Evolutionary conservation across 2,888 invertebrate genomes (phyloP), one percentile per base, ranked within the genome.

Genomic region (Chymomyza caudatula): DNA sequence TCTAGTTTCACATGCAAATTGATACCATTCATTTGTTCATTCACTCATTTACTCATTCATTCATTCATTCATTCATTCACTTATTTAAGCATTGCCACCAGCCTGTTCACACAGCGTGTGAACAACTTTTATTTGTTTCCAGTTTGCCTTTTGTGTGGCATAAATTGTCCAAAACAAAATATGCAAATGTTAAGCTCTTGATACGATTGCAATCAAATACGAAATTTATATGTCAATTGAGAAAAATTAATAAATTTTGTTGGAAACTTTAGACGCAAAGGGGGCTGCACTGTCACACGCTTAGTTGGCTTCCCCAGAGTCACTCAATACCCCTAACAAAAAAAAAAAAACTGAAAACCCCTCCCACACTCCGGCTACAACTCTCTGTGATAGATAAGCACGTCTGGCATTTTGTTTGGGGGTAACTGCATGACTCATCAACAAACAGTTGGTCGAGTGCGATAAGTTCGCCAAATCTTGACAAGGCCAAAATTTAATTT

Each of bases 271-370:
- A 79, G 60, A 71, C 62, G 42, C 60, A 43, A 11, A 60, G 19
- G 29, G 29, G 29, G 11, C 29, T 11, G 29, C 29, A 37, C n/a
- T 60, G 80, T 80, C 79, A 71, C 79, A 80, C 79, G 79, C 80
- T 80, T 80, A 64, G 86, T 71, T 85, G 79, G 86, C 79, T 80
- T 80, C 86, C 4, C 19, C 20, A 19, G 19, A 15, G 22, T 15
- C 5, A 25, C 19, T 17, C 13, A 11, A 66, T 68, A 47, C n/a
- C 56, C 51, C 44, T 56, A 42, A 47, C 5, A 19, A 47, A 6
- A 11, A 19, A 19, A 47, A 15, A 4, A 47, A n/a, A 55, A 54
- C 25, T 55, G 29, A 19, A 54, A 59, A 55, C 59, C 54, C 58
- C 53, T 42, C 25, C 60, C 69, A 59, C 17, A 57, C 60, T 51